Percentiles rank a stretch among this genome's conserved stretches.
Conservation (phyloP, 2,113 vertebrate genomes). For the Formicarius rufipectus region DNA sequence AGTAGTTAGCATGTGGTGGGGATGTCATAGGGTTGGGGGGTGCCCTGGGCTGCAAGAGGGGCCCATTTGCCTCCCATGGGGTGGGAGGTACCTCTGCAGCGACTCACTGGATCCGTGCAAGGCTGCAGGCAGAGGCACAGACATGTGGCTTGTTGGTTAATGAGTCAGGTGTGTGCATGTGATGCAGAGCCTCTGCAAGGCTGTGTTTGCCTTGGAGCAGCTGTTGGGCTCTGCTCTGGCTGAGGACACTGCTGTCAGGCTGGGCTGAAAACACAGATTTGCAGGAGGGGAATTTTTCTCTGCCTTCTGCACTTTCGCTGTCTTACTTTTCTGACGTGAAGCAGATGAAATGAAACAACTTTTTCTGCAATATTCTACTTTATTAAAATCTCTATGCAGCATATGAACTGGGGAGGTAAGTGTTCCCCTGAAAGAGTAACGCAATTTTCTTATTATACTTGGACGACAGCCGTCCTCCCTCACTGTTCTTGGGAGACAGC, state of each 20-base stretch:
- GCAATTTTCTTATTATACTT: constrained; percentile 43
- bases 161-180: not conserved
- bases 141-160: not conserved
- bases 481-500: not conserved
- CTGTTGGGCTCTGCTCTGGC: not conserved
- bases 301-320: not conserved
- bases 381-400: constrained; percentile 28
- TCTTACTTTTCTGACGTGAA: not conserved
- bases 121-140: not conserved
- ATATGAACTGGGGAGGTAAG: constrained; percentile 30
- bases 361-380: constrained; percentile 40
- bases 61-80: fast-evolving
- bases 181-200: not conserved
- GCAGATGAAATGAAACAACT: constrained; percentile 50
- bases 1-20: fast-evolving
- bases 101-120: fast-evolving
- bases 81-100: not conserved
- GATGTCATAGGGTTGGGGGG: not conserved
- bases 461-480: constrained; percentile 33
- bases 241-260: not conserved
- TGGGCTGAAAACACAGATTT: not conserved
- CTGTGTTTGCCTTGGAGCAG: not conserved
- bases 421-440: constrained; percentile 52
- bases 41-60: not conserved
- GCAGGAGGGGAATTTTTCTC: not conserved